phyloP scores from a whole-genome alignment of 2,797 vertebrate species.

The Danio tinwini region DNA sequence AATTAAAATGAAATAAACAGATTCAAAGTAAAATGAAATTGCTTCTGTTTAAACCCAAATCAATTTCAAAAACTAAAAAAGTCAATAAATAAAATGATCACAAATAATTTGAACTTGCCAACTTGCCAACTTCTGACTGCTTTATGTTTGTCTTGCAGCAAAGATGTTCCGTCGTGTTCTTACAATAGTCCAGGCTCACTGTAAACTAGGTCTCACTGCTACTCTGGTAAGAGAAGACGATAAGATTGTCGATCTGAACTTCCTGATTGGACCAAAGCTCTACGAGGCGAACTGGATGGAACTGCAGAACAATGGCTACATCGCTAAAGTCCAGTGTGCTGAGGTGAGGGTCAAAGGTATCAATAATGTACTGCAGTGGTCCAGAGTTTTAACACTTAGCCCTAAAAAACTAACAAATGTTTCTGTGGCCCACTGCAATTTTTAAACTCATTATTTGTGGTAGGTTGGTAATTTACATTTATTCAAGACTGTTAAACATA shows the following conservation, averaged over 20 bases:
- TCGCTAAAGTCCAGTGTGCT: slow-evolving; percentile 98
- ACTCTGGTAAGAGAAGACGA: slow-evolving; percentile 97
- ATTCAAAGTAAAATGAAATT: too few relatives aligned
- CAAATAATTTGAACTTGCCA: not conserved
- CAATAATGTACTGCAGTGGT: too few relatives aligned
- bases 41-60: too few relatives aligned
- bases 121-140: not conserved
- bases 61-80: too few relatives aligned
- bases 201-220: slow-evolving; percentile 95
- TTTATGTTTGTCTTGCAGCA: slow-evolving; percentile 72
- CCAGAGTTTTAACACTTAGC: too few relatives aligned
- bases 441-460: too few relatives aligned
- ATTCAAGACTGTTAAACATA: too few relatives aligned
- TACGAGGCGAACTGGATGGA: slow-evolving; percentile 99
- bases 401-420: too few relatives aligned
- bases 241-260: slow-evolving; percentile 99
- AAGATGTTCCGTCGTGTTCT: slow-evolving; percentile 98
- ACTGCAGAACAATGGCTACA: slow-evolving; percentile 97
- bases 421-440: too few relatives aligned
- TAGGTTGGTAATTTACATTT: too few relatives aligned
- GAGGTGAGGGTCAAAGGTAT: slow-evolving; percentile 79
- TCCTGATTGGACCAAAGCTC: slow-evolving; percentile 95
- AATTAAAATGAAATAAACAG: too few relatives aligned
- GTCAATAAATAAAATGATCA: too few relatives aligned
- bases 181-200: slow-evolving; percentile 98